These are phyloP conservation scores for Pelmatolapia mariae DNA, from an alignment of 2,113 vertebrate species.

Conservation along the genomic window DNA sequence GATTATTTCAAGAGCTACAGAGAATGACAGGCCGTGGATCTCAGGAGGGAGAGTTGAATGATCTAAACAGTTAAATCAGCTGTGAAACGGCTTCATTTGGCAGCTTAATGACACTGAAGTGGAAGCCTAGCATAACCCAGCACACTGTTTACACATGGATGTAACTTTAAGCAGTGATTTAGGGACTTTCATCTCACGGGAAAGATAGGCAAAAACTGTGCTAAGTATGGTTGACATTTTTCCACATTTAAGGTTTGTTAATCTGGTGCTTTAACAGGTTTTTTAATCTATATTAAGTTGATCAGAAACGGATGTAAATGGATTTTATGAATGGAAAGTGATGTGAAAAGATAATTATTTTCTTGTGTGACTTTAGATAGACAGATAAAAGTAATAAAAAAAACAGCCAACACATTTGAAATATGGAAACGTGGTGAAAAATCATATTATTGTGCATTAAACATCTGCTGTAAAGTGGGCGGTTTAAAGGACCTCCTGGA, in stretches of 20 bases:
- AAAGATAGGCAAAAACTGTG: not conserved
- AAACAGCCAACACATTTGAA: not conserved
- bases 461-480: not conserved
- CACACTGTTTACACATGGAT: not conserved
- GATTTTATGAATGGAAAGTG: not conserved
- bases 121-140: not conserved
- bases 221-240: not conserved
- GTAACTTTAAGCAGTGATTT: not conserved
- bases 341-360: not conserved
- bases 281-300: not conserved
- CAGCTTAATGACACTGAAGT: not conserved
- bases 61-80: constrained; percentile 17
- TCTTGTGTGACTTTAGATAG: not conserved
- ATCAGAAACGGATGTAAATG: not conserved
- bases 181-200: not conserved
- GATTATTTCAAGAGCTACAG: constrained; percentile 11
- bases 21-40: not conserved
- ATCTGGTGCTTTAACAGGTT: not conserved
- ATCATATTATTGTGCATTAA: not conserved
- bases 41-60: not conserved
- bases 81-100: not conserved
- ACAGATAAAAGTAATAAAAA: not conserved
- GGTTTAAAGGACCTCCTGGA: not conserved
- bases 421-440: not conserved
- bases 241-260: not conserved